Conservation (phyloP, 2,113 vertebrate species). For the Antigone vipio region DNA sequence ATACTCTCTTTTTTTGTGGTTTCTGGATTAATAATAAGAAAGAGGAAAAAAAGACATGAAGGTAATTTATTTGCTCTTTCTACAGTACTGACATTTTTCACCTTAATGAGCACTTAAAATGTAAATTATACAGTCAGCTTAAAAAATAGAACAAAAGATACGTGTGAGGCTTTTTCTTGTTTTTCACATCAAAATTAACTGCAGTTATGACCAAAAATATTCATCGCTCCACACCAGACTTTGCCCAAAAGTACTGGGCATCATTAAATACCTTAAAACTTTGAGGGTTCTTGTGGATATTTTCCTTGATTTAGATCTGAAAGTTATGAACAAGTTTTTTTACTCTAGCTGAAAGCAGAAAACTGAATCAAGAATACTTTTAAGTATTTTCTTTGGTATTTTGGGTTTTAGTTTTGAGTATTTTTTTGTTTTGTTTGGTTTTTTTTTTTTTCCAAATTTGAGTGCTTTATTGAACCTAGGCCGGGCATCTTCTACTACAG, state of each 20-base stretch:
- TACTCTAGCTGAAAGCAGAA: neutral
- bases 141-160: constrained; percentile 46
- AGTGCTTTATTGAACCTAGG: neutral
- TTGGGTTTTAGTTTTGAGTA: neutral
- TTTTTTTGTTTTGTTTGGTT: neutral
- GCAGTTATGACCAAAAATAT: neutral
- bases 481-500: neutral
- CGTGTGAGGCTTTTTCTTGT: neutral
- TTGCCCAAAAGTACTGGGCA: neutral
- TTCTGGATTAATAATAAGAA: constrained; percentile 45
- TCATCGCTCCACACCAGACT: neutral
- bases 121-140: constrained; percentile 56
- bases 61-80: constrained; percentile 58
- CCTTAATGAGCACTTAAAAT: constrained; percentile 68
- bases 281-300: neutral
- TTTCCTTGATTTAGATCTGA: neutral
- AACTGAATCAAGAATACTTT: neutral
- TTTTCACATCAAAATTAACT: constrained; percentile 33
- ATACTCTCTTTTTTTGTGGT: neutral
- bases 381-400: neutral
- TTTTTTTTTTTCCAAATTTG: neutral
- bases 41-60: neutral
- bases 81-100: constrained; percentile 53
- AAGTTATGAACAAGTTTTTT: neutral
- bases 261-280: neutral